Base-by-base conservation (phyloP, 2,113 vertebrate genomes). In the Mus spicilegus region DNA sequence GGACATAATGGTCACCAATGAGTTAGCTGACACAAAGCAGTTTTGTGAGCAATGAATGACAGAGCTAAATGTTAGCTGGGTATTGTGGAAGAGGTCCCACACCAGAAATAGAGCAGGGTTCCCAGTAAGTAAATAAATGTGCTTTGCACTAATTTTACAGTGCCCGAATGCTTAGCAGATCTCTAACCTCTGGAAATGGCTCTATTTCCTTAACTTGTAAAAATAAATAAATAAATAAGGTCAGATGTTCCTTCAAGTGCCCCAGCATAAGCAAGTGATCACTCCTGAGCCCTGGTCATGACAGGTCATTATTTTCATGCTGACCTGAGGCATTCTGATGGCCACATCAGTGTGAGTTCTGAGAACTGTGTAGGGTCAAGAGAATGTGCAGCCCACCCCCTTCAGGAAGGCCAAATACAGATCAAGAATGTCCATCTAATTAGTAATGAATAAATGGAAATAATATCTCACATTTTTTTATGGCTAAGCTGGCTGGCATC, bases 1-100 rank as follows among this genome's bases (percentile, higher is more conserved):
- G 87, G 94, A 87, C 91, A 98, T 96, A 97, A 97, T 95, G 96
- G 94, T 86, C 86, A 67, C 63, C 92, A 97, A 81, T 95, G 92
- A 97, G 84, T 58, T 14, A 49, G 86, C 77, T 33, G 81, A 81
- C 90, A 98, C 96, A 97, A 97, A 93, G 97, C 90, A 93, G 81
- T 96, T 95, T 46, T 97, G 97, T 97, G 72, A 95, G 81, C 88
- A 63, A 46, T 77, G 87, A 93, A 92, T 90, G 54, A 54, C 77
- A 78, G 46, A 67, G 33, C 22, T 61, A 17, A 61, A 63, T 56
- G 36, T 90, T 90, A 92, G 85, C 90, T 95, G 88, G 51, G 88
- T 14, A n/a, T 81, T 3, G 1, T 92, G 39, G 76, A 82, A 77
- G 65, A 70, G 9, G 14, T 2, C 58, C 51, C 7, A 4, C 56